Base-by-base conservation (phyloP, 2,888 invertebrate species). In the Drosophila parthenogenetica region DNA sequence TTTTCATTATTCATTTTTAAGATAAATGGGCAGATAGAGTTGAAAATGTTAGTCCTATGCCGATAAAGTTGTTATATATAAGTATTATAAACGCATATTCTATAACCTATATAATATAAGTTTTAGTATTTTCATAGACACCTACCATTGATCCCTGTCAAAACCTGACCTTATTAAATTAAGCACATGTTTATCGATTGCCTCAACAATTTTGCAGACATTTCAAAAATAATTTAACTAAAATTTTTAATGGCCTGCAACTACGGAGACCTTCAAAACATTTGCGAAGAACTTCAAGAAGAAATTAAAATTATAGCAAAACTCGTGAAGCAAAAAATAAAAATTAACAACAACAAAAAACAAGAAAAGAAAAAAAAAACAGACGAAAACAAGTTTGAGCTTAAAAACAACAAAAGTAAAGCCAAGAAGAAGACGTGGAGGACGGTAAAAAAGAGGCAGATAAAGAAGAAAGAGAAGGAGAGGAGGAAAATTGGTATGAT, bases 231-330 rank as follows among this genome's bases (percentile, higher is more conserved):
- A 22, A 73, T 73, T 77, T 60, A 73, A 84, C 60, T 64, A 63
- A 66, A 67, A 69, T 84, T 71, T 74, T 68, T 71, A 81, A 69
- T 45, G 60, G 57, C 43, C n/a, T 19, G 48, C 65, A 57, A 25
- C 22, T 16, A 29, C 11, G 14, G 5, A 64, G 69, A 73, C 79
- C 81, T 71, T 79, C 82, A 69, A 50, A 49, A 46, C 69, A 51
- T 65, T 69, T 69, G 68, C 85, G 82, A 85, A 72, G 58, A 67
- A 79, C 80, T 81, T 85, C 82, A 80, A 83, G 81, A 80, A 84
- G 60, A 81, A 84, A 80, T 78, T 78, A 67, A 85, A 85, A 81
- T 85, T 85, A 79, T 80, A 75, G 80, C 85, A 80, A 85, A 80
- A 74, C 65, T 84, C 61, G 64, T 70, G 73, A 19, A 40, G 61